Conservation (phyloP, 35 echinoderm and acorn worm genomes). For the Hemicentrotus pulcherrimus region DNA sequence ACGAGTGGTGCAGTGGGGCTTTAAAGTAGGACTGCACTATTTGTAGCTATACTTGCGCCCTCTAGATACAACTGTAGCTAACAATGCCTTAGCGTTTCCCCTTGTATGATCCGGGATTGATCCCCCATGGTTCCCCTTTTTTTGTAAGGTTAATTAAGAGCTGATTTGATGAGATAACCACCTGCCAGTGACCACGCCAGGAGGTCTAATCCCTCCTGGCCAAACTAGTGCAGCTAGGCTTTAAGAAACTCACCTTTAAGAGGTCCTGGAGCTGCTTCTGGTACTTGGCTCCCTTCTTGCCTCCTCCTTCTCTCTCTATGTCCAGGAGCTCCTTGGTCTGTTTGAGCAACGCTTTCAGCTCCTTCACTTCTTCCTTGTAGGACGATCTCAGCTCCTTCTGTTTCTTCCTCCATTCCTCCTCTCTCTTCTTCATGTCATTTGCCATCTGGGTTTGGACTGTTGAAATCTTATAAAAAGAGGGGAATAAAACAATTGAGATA, state of each 20-base stretch:
- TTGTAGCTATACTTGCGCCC: too few species aligned
- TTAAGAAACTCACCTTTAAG: slow-evolving; percentile 58
- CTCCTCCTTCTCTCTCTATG: slow-evolving; percentile 74
- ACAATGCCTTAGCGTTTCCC: too few species aligned
- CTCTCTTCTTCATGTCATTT: slow-evolving; percentile 55
- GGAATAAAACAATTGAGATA: background rate
- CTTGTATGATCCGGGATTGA: too few species aligned
- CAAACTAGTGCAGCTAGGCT: too few species aligned
- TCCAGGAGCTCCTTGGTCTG: slow-evolving; percentile 60
- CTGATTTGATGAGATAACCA: too few species aligned
- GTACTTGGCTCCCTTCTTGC: slow-evolving; percentile 66
- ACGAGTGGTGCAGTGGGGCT: too few species aligned
- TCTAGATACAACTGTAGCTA: too few species aligned
- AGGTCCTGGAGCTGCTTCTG: slow-evolving; percentile 73
- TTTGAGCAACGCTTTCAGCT: slow-evolving; percentile 66
- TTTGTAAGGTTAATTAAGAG: too few species aligned
- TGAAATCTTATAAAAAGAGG: slow-evolving; percentile 22
- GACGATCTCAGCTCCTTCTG: slow-evolving; percentile 65
- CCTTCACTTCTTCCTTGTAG: slow-evolving; percentile 58
- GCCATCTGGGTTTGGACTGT: slow-evolving; percentile 50
- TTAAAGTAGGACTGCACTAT: too few species aligned
- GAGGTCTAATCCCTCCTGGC: too few species aligned
- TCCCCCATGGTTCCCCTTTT: too few species aligned
- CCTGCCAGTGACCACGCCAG: too few species aligned
- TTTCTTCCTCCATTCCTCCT: slow-evolving; percentile 72